Conservation (phyloP, 2,797 vertebrate species). For the Novumbra hubbsi region DNA sequence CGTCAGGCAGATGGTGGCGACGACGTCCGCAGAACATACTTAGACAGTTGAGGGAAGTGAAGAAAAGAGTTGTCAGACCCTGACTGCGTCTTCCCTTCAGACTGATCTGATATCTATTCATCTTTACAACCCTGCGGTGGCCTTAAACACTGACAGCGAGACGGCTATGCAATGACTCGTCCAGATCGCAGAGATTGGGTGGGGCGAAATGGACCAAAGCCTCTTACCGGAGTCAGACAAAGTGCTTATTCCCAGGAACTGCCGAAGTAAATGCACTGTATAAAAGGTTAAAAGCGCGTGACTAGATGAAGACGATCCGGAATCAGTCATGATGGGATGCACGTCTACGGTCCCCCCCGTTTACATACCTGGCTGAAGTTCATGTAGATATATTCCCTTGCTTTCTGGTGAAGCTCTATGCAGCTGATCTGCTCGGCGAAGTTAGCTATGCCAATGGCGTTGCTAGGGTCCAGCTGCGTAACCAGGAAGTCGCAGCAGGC, state of each 20-base stretch:
- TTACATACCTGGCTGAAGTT: conserved; percentile 87
- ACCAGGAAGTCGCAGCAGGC: conserved; percentile 92
- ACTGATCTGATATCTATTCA: neutral
- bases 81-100: too few species aligned
- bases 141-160: neutral
- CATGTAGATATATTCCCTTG: conserved; percentile 94
- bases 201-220: neutral
- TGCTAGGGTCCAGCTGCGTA: conserved; percentile 93
- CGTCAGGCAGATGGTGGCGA: neutral
- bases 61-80: too few species aligned
- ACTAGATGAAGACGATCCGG: neutral
- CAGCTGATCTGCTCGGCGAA: conserved; percentile 93
- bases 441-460: conserved; percentile 94
- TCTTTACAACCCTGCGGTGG: neutral
- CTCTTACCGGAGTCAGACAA: neutral
- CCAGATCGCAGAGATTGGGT: conserved; percentile 1
- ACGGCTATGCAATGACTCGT: neutral
- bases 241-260: neutral
- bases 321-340: neutral
- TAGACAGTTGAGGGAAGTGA: neutral
- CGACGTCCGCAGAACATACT: neutral
- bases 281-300: neutral
- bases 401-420: conserved; percentile 87
- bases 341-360: neutral
- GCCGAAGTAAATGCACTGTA: neutral